Evolutionary conservation across 2,888 invertebrate genomes (phyloP).

Genomic region (Osmoderma eremita): DNA sequence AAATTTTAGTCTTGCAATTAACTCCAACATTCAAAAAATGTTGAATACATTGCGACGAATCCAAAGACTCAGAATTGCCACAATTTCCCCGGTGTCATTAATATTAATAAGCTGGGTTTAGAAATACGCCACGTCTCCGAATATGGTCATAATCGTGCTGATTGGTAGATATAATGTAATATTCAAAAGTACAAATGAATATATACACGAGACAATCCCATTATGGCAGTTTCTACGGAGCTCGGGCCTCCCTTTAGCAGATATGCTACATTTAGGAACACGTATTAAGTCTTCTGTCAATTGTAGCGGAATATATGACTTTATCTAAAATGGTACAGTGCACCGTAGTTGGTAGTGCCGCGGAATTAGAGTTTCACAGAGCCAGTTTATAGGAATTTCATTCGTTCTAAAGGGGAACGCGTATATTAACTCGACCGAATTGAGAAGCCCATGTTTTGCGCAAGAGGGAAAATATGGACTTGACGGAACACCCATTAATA

Average conservation of each 20-base stretch:
- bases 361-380: conserved; percentile 25
- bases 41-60: background rate
- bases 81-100: conserved; percentile 15
- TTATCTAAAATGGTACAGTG: conserved; percentile 35
- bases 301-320: conserved; percentile 34
- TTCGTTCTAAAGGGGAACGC: conserved; percentile 10
- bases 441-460: conserved; percentile 1
- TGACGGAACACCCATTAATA: background rate
- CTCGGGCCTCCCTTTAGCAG: conserved; percentile 25
- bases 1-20: background rate
- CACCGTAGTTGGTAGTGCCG: conserved; percentile 25
- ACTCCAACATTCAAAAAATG: no score
- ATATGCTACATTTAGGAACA: conserved; percentile 36
- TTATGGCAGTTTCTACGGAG: conserved; percentile 11
- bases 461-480: conserved; percentile 15
- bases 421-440: conserved; percentile 15
- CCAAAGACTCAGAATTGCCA: background rate
- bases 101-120: conserved; percentile 21
- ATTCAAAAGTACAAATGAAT: conserved; percentile 36
- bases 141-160: conserved; percentile 27
- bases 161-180: conserved; percentile 36
- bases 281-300: conserved; percentile 37
- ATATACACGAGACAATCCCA: conserved; percentile 33
- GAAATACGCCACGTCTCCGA: background rate
- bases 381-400: background rate